Evolutionary conservation across 1,140 invertebrate genomes (phyloP).

Genomic region (Phymorhynchus buccinoides): DNA sequence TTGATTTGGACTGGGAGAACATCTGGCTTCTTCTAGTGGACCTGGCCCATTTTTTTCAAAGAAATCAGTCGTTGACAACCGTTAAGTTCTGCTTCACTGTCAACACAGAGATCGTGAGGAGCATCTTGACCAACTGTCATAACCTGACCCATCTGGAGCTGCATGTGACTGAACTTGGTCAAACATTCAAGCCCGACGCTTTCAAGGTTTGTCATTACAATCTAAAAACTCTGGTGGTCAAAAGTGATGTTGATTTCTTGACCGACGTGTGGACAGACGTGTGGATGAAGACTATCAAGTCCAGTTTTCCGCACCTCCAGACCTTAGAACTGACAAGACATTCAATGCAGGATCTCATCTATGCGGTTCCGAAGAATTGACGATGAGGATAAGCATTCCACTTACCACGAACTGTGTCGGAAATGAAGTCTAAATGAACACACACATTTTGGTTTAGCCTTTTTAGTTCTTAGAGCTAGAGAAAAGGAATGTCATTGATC

Average conservation of each 20-base stretch:
- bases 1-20: background rate
- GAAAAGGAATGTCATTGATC: too few species aligned
- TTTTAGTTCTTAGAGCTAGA: too few species aligned
- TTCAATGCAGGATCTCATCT: too few species aligned
- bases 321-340: background rate
- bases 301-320: background rate
- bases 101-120: background rate
- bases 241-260: background rate
- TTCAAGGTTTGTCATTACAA: background rate
- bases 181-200: background rate
- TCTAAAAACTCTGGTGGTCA: background rate
- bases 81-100: background rate
- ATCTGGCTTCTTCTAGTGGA: background rate
- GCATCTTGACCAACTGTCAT: background rate
- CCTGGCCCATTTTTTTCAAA: background rate
- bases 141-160: background rate
- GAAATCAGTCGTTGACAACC: background rate
- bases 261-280: background rate
- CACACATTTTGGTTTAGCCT: too few species aligned
- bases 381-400: too few species aligned
- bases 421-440: too few species aligned
- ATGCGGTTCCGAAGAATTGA: too few species aligned
- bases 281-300: background rate
- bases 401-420: too few species aligned
- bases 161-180: background rate